Evolutionary conservation across 2,888 invertebrate genomes (phyloP).

Genomic region (Stenotaenia linearis): DNA sequence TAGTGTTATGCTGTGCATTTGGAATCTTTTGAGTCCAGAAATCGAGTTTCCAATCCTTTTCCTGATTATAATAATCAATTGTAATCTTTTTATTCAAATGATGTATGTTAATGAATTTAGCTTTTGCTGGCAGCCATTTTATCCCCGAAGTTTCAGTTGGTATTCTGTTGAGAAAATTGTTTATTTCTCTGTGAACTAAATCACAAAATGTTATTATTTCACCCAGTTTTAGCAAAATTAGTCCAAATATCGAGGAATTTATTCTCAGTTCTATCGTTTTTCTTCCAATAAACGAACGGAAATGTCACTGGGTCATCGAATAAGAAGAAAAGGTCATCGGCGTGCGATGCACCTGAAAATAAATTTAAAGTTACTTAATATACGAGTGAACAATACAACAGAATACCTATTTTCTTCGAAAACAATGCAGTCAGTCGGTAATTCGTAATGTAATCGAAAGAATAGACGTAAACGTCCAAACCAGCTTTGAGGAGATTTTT

Average conservation of each 20-base stretch:
- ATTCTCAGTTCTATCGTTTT: not conserved
- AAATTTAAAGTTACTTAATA: not conserved
- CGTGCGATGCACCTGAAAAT: slow-evolving; percentile 12
- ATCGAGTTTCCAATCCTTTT: too few relatives aligned
- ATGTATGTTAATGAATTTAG: too few relatives aligned
- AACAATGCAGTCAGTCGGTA: not conserved
- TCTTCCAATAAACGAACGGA: not conserved
- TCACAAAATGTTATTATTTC: too few relatives aligned
- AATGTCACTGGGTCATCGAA: not conserved
- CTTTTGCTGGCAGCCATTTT: too few relatives aligned
- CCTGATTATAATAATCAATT: too few relatives aligned
- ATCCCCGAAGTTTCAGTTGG: too few relatives aligned
- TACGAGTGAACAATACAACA: too few relatives aligned
- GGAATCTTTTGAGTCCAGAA: too few relatives aligned
- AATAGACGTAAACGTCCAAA: not conserved
- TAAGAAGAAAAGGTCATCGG: slow-evolving; percentile 10
- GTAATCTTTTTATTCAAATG: too few relatives aligned
- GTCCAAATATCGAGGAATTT: slow-evolving; percentile 29
- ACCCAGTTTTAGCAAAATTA: slow-evolving; percentile 14
- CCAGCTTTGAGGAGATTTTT: not conserved
- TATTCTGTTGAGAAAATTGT: too few relatives aligned
- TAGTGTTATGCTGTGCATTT: too few relatives aligned
- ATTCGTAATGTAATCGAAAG: not conserved
- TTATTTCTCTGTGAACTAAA: too few relatives aligned
- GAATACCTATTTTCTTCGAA: not conserved